Evolutionary conservation across 2,888 invertebrate genomes (phyloP).

Genomic region (Suillia variegata): DNA sequence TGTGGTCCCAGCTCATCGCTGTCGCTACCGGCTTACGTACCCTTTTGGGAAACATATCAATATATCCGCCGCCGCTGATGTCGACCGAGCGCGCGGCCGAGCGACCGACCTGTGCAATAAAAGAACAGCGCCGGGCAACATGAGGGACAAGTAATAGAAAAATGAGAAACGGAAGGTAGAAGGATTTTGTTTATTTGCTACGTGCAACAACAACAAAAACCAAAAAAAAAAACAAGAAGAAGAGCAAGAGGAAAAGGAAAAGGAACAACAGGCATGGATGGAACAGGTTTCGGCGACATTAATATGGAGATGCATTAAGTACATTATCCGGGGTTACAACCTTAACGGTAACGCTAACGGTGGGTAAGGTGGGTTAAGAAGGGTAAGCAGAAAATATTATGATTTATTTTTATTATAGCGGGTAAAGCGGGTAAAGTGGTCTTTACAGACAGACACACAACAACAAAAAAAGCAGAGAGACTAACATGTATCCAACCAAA

Average conservation of each 20-base stretch:
- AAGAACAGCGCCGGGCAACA: conserved; percentile 35
- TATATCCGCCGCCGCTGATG: conserved; percentile 39
- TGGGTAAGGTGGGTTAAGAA: too few relatives aligned
- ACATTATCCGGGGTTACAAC: conserved; percentile 60
- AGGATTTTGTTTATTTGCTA: conserved; percentile 11
- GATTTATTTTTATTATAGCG: conserved; percentile 61
- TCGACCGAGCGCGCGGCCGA: too few relatives aligned
- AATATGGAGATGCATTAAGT: conserved; percentile 57
- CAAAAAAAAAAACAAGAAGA: conserved; percentile 17
- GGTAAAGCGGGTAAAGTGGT: conserved; percentile 60
- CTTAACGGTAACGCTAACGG: conserved; percentile 32
- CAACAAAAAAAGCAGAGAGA: neutral
- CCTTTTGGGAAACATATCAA: conserved; percentile 58
- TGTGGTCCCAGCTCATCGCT: conserved; percentile 53
- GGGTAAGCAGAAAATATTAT: conserved; percentile 52
- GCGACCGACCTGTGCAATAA: conserved; percentile 27
- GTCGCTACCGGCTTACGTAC: conserved; percentile 43
- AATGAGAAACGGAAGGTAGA: conserved; percentile 6
- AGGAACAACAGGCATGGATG: conserved; percentile 35
- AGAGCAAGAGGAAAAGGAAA: conserved; percentile 23
- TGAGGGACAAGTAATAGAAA: neutral
- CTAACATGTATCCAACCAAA: conserved; percentile 21
- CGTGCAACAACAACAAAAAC: conserved; percentile 46
- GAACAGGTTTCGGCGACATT: conserved; percentile 48
- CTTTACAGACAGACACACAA: conserved; percentile 44